phyloP scores from a whole-genome alignment of 2,888 invertebrate genomes.

The Epicampocera succincta region DNA sequence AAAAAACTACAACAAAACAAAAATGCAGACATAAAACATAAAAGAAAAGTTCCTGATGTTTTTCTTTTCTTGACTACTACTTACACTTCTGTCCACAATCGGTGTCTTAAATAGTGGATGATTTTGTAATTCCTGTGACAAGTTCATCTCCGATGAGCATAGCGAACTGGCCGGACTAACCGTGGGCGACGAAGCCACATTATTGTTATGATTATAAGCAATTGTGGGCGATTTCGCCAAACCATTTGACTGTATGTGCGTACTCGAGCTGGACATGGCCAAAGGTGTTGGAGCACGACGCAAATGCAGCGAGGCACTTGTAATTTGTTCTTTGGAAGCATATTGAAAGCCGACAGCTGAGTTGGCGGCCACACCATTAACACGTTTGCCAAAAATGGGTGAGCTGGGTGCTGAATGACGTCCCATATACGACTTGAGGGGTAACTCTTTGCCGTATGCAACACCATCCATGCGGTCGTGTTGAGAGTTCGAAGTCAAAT shows the following conservation, averaged over 20 bases:
- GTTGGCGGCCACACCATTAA: slow-evolving; percentile 44
- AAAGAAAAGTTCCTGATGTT: no score
- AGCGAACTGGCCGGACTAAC: slow-evolving; percentile 81
- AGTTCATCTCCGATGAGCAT: slow-evolving; percentile 82
- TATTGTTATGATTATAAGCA: slow-evolving; percentile 76
- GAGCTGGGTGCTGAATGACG: slow-evolving; percentile 86
- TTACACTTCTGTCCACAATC: slow-evolving; percentile 86
- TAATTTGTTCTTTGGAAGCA: slow-evolving; percentile 71
- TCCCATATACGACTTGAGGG: slow-evolving; percentile 69
- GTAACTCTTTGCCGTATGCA: slow-evolving; percentile 55
- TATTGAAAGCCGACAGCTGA: slow-evolving; percentile 69
- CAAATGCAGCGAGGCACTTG: slow-evolving; percentile 72
- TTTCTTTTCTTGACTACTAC: slow-evolving; percentile 74
- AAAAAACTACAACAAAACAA: slow-evolving; percentile 45
- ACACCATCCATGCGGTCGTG: slow-evolving; percentile 80
- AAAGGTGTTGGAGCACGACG: slow-evolving; percentile 73
- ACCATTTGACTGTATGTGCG: slow-evolving; percentile 79
- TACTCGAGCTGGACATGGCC: slow-evolving; percentile 80
- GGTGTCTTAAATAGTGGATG: slow-evolving; percentile 83
- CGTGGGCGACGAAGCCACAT: slow-evolving; percentile 80
- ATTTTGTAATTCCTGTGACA: slow-evolving; percentile 84
- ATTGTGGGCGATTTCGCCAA: slow-evolving; percentile 73
- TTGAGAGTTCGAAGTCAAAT: slow-evolving; percentile 76
- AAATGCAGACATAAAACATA: slow-evolving; percentile 58
- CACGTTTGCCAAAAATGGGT: slow-evolving; percentile 83